Conservation (phyloP, 1,140 invertebrate species). For the Bombus waltoni region DNA sequence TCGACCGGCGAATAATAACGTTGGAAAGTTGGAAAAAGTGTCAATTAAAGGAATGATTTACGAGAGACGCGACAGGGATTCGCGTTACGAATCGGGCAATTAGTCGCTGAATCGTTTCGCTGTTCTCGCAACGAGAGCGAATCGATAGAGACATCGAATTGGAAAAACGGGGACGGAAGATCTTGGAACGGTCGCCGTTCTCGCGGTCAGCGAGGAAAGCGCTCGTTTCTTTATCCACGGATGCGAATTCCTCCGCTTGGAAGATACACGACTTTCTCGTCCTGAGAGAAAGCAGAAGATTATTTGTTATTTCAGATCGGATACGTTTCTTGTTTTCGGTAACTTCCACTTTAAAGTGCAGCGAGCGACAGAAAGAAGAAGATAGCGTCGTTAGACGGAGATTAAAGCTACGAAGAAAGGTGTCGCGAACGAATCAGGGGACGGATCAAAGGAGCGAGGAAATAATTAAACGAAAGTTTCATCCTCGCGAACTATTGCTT, state of each 20-base stretch:
- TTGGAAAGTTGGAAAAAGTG: conserved; percentile 36
- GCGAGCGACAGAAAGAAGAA: not conserved
- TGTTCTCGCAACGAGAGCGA: not conserved
- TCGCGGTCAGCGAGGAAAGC: not conserved
- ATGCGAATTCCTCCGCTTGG: not conserved
- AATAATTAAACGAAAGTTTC: conserved; percentile 50
- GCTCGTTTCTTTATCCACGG: not conserved
- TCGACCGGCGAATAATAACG: not conserved
- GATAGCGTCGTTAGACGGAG: not conserved
- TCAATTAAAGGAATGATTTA: conserved; percentile 34
- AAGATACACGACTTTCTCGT: not conserved
- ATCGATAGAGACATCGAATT: not conserved
- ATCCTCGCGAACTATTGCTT: not conserved
- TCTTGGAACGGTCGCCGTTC: not conserved
- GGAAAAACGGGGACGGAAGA: not conserved
- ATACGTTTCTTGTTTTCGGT: not conserved
- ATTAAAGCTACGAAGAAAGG: conserved; percentile 4
- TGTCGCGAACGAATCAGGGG: not conserved
- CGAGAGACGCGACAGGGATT: not conserved
- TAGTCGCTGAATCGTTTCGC: conserved; percentile 22
- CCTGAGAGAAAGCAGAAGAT: not conserved
- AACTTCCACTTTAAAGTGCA: not conserved
- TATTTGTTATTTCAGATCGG: not conserved
- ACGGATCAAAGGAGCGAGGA: conserved; percentile 10
- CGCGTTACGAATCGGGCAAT: conserved; percentile 3